Evolutionary conservation across 35 echinoderm and acorn worm species (phyloP).

Genomic region (Lytechinus variegatus): DNA sequence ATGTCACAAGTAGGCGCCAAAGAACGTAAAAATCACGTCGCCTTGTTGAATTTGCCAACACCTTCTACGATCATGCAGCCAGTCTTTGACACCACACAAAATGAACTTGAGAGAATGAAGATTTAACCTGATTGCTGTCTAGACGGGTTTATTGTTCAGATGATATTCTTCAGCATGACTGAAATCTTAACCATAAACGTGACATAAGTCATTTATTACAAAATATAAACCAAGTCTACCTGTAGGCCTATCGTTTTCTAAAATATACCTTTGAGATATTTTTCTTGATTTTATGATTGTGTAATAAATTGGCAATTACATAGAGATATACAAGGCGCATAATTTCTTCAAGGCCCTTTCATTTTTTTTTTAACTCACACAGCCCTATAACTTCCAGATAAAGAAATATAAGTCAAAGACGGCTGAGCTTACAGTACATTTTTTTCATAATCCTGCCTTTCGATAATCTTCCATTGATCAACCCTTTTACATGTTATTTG

Average conservation of each 20-base stretch:
- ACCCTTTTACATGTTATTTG: no score
- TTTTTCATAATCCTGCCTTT: not conserved
- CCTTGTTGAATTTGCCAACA: not conserved
- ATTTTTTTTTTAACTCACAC: not conserved
- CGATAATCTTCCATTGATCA: not conserved
- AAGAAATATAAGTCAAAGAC: not conserved
- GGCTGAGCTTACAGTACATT: not conserved
- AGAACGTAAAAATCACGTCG: conserved; percentile 10
- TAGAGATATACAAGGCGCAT: not conserved
- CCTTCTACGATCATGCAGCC: not conserved
- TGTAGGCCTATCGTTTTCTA: not conserved
- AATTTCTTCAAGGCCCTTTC: not conserved
- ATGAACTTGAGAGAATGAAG: not conserved
- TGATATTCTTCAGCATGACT: not conserved
- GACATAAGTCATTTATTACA: not conserved
- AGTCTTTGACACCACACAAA: not conserved
- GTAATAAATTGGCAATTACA: not conserved
- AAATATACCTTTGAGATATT: not conserved
- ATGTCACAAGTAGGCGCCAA: not conserved
- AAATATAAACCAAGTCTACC: not conserved
- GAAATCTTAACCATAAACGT: not conserved
- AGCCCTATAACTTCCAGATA: not conserved
- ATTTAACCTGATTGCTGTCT: not conserved
- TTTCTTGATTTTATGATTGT: not conserved
- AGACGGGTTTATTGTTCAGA: not conserved